A percentile compares a stretch with the other conserved stretches of the same genome.
phyloP scores from a whole-genome alignment of 2,888 invertebrate genomes.

The Oasisia sp. region DNA sequence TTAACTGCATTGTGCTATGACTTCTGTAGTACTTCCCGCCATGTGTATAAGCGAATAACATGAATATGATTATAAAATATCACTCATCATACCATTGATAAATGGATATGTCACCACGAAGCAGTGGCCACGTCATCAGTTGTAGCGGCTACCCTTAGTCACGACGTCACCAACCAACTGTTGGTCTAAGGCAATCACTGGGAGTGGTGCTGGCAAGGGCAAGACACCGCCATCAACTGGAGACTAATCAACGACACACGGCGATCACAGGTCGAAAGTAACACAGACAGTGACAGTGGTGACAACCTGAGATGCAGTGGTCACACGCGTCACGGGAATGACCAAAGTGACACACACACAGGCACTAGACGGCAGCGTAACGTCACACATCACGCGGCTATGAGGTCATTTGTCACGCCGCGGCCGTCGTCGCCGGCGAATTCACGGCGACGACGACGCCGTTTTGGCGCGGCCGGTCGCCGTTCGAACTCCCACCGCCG shows the following conservation, averaged over 20 bases:
- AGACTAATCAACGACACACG: not conserved
- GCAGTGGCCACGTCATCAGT: not conserved
- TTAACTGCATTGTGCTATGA: not conserved
- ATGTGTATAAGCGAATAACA: not conserved
- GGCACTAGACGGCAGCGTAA: too few species aligned
- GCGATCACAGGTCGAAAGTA: not conserved
- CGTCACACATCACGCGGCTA: not conserved
- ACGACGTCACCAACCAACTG: not conserved
- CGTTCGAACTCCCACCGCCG: not conserved
- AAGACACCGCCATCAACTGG: not conserved
- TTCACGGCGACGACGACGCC: constrained; percentile 24
- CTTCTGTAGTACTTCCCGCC: not conserved
- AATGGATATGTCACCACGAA: not conserved
- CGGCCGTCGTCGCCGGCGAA: not conserved
- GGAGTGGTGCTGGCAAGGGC: not conserved
- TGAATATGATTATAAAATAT: not conserved
- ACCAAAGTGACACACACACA: not conserved
- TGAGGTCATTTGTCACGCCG: not conserved
- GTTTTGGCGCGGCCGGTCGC: not conserved
- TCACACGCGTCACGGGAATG: constrained; percentile 3
- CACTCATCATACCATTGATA: not conserved
- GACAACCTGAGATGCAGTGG: not conserved
- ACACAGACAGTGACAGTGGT: not conserved
- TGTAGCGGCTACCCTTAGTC: not conserved
- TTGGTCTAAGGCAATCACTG: not conserved